Base-by-base conservation (phyloP, 2,888 invertebrate species). In the Drosophila siamana region DNA sequence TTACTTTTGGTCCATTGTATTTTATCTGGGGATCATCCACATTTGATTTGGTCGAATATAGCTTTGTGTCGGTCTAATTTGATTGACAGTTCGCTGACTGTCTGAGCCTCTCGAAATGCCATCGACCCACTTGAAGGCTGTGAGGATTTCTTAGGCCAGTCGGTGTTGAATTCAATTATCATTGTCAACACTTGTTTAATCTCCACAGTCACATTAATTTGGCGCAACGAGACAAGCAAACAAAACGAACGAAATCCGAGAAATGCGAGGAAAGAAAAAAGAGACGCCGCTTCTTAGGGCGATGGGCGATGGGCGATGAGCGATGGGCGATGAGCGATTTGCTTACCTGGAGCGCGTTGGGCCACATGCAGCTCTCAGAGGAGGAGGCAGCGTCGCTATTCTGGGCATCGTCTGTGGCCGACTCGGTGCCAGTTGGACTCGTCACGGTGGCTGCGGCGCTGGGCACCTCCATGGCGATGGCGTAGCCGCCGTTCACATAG, bases 331-430 rank as follows among this genome's bases (percentile, higher is more conserved):
- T 11, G 2, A 19, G 19, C 19, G 6, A 5, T 16, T 46, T 13
- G 38, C 59, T 92, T 93, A 97, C 97, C 96, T 97, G 96, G 77
- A 97, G 93, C 57, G 95, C 94, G 87, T 94, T 95, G 7, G 96
- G 96, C 95, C 96, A 96, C 57, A 95, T 93, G 89, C 96, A 96
- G 24, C 89, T 92, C 68, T 91, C 91, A 4, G 54, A 43, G 15
- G 91, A 83, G n/a, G 88, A 80, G 4, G 48, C 16, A 4, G 47
- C n/a, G 43, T 90, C 89, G 47, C 71, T 40, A 13, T 64, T 68
- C 2, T 55, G 71, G 3, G 54, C 77, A 47, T 79, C 79, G 36
- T 67, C 78, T 22, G 62, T 41, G 24, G 59, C 43, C 4, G 60
- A 48, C 15, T 80, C 78, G 16, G 69, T 61, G 33, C 40, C 68